These are phyloP conservation scores for Xenopus borealis DNA, from an alignment of 2,113 vertebrate species.

Conservation along the genomic window DNA sequence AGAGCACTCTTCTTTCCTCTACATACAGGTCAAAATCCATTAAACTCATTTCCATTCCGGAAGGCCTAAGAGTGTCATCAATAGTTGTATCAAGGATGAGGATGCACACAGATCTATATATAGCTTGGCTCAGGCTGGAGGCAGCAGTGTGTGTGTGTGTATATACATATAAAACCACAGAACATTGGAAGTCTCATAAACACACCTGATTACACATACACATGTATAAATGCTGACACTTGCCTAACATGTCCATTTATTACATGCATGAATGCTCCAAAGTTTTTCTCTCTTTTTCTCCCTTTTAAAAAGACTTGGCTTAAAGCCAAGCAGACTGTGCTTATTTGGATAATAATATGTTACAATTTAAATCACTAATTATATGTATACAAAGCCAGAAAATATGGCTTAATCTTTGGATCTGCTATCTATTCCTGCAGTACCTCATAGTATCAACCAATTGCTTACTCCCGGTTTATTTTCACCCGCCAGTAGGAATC, in stretches of 20 bases:
- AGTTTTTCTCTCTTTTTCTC: not conserved
- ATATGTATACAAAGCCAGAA: slow-evolving; percentile 32
- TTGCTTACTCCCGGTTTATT: too few relatives aligned
- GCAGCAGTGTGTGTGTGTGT: not conserved
- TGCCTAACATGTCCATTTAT: not conserved
- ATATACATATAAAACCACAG: not conserved
- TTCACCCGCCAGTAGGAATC: too few relatives aligned
- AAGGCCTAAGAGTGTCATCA: slow-evolving; percentile 23
- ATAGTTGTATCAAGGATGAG: slow-evolving; percentile 26
- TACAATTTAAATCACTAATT: slow-evolving; percentile 27
- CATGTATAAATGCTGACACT: slow-evolving; percentile 20
- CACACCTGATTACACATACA: slow-evolving; percentile 24
- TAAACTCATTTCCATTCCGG: slow-evolving; percentile 26
- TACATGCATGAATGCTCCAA: slow-evolving; percentile 3
- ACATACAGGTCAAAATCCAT: slow-evolving; percentile 23
- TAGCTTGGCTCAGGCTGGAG: slow-evolving; percentile 20
- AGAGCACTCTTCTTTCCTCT: not conserved
- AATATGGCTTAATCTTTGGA: slow-evolving; percentile 14
- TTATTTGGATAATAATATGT: slow-evolving; percentile 28
- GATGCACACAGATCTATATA: slow-evolving; percentile 12
- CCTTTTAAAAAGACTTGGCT: slow-evolving; percentile 15
- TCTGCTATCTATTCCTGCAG: too few relatives aligned
- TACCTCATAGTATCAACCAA: too few relatives aligned
- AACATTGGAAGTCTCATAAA: not conserved
- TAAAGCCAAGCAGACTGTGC: slow-evolving; percentile 25